Conservation (phyloP, 1,140 invertebrate species). For the Drosophila cardini region DNA sequence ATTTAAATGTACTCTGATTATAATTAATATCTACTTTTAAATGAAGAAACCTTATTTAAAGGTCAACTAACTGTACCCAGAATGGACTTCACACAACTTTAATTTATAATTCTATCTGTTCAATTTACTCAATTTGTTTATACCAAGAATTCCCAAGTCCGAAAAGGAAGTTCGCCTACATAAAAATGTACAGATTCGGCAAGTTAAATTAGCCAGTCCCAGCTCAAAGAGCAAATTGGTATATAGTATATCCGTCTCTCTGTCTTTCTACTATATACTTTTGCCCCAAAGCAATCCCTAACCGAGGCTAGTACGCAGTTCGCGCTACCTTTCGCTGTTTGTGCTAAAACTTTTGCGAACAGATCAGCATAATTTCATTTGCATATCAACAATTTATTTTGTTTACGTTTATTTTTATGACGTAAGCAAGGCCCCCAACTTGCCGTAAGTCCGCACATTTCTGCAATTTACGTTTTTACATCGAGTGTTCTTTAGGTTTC, state of each 20-base stretch:
- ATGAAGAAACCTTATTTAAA: too few species aligned
- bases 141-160: not conserved
- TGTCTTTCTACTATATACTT: constrained; percentile 11
- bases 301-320: constrained; percentile 7
- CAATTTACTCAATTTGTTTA: too few species aligned
- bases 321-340: constrained; percentile 24
- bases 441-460: constrained; percentile 26
- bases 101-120: too few species aligned
- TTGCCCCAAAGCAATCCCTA: constrained; percentile 1
- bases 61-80: too few species aligned
- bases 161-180: too few species aligned
- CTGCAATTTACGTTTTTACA: constrained; percentile 53
- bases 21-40: too few species aligned
- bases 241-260: not conserved
- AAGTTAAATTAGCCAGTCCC: not conserved
- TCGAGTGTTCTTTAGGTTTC: constrained; percentile 17
- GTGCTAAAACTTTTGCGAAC: constrained; percentile 33
- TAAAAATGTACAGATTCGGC: too few species aligned
- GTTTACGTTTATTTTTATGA: constrained; percentile 61
- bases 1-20: too few species aligned
- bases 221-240: not conserved
- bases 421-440: constrained; percentile 43
- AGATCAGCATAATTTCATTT: constrained; percentile 65
- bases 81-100: too few species aligned
- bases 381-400: constrained; percentile 65